Conservation (phyloP, 2,888 invertebrate species). For the Drosophila hamatofila region DNA sequence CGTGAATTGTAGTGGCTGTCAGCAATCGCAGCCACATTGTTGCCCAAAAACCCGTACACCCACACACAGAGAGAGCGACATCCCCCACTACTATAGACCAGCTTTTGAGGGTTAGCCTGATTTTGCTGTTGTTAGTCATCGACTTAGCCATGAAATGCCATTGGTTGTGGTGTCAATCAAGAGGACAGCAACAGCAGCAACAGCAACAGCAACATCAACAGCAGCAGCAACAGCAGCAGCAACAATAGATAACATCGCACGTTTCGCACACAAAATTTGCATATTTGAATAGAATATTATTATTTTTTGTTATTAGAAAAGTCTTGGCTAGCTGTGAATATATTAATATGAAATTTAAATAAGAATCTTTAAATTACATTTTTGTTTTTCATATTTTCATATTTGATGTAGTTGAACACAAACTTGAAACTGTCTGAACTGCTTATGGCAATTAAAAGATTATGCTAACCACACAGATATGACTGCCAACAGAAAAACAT, state of each 20-base stretch:
- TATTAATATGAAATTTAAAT: slow-evolving; percentile 10
- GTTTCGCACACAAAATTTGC: slow-evolving; percentile 33
- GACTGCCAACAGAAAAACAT: neutral
- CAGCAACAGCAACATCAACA: slow-evolving; percentile 6
- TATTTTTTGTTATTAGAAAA: slow-evolving; percentile 1
- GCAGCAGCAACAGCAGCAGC: slow-evolving; percentile 10
- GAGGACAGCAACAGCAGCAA: slow-evolving; percentile 14
- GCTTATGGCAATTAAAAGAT: too few species aligned
- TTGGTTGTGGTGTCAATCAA: slow-evolving; percentile 54
- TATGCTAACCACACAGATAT: too few species aligned
- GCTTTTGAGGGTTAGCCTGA: slow-evolving; percentile 16
- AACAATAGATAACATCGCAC: slow-evolving; percentile 23
- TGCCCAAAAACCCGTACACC: slow-evolving; percentile 19
- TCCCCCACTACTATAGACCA: neutral
- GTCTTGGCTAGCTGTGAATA: neutral
- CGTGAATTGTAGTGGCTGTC: slow-evolving; percentile 56
- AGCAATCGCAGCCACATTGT: slow-evolving; percentile 57
- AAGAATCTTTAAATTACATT: neutral
- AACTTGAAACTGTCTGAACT: too few species aligned
- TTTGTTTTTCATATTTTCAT: slow-evolving; percentile 3
- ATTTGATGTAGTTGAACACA: neutral
- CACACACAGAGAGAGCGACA: neutral
- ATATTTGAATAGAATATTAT: slow-evolving; percentile 27
- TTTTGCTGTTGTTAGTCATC: slow-evolving; percentile 50
- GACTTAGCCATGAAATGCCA: slow-evolving; percentile 41